These are phyloP conservation scores for Pocillopora meandrina DNA, from an alignment of 92 coral and sea anemone species.

Conservation along the genomic window DNA sequence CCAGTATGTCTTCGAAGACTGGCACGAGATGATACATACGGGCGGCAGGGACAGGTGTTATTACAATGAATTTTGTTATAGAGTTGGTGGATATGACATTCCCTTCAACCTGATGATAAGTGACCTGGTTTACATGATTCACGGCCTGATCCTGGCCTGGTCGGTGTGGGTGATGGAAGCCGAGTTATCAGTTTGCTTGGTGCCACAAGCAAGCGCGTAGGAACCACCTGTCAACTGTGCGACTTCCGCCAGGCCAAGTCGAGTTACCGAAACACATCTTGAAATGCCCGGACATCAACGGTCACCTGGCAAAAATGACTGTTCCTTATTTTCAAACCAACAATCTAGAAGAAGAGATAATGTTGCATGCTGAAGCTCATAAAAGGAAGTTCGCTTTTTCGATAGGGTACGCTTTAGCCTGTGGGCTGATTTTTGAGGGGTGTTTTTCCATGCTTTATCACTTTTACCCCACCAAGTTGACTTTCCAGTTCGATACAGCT, in stretches of 20 bases:
- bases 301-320: constrained; percentile 65
- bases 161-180: constrained; percentile 95
- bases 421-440: constrained; percentile 92
- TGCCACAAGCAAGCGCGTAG: constrained; percentile 57
- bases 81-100: constrained; percentile 70
- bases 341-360: constrained; percentile 7
- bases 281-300: constrained; percentile 54
- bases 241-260: constrained; percentile 25
- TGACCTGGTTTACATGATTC: constrained; percentile 83
- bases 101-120: constrained; percentile 95
- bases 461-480: constrained; percentile 82
- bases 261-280: constrained; percentile 65
- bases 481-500: constrained; percentile 95
- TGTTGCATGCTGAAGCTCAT: constrained; percentile 67
- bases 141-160: constrained; percentile 79
- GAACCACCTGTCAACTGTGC: background rate
- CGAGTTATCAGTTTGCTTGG: constrained; percentile 60
- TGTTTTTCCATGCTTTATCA: constrained; percentile 87
- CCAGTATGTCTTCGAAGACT: constrained; percentile 88
- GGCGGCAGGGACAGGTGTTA: constrained; percentile 90
- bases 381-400: constrained; percentile 75
- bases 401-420: constrained; percentile 90
- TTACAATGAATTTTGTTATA: constrained; percentile 92
- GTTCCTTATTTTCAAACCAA: constrained; percentile 59
- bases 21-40: constrained; percentile 72